Percentiles rank a stretch among this genome's conserved stretches.
Conservation (phyloP, 2,888 invertebrate species). For the Tetropium fuscum region DNA sequence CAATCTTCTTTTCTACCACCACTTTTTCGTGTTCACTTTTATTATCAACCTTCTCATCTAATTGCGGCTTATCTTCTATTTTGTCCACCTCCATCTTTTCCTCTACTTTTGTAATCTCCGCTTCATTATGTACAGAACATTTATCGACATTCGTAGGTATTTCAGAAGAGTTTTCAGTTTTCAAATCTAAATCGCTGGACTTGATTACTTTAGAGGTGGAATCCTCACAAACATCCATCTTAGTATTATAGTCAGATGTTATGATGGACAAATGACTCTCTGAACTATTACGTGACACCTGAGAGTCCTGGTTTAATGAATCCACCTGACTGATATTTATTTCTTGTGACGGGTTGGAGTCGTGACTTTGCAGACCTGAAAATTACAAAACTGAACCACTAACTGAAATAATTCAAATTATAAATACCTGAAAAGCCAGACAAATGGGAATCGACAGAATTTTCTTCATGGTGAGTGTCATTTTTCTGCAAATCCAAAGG, state of each 20-base stretch:
- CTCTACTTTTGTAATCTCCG: slow-evolving; percentile 13
- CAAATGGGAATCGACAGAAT: slow-evolving; percentile 71
- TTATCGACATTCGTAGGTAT: slow-evolving; percentile 25
- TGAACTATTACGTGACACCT: slow-evolving; percentile 73
- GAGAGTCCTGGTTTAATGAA: slow-evolving; percentile 71
- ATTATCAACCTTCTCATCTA: slow-evolving; percentile 8
- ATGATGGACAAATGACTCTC: slow-evolving; percentile 70
- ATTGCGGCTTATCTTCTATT: slow-evolving; percentile 25
- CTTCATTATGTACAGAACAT: slow-evolving; percentile 13
- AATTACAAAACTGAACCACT: too few relatives aligned
- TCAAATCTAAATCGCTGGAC: slow-evolving; percentile 17
- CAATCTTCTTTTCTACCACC: neutral
- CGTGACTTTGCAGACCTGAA: slow-evolving; percentile 68
- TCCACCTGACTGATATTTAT: slow-evolving; percentile 54
- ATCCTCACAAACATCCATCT: slow-evolving; percentile 61
- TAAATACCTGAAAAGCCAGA: slow-evolving; percentile 70
- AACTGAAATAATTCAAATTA: too few relatives aligned
- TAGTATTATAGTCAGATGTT: slow-evolving; percentile 67
- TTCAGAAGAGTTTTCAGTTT: slow-evolving; percentile 8
- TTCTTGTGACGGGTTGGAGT: slow-evolving; percentile 62
- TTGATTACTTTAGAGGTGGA: slow-evolving; percentile 39
- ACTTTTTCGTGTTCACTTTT: slow-evolving; percentile 26
- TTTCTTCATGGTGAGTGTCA: slow-evolving; percentile 65
- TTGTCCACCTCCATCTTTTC: slow-evolving; percentile 26
- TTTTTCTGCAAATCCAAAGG: slow-evolving; percentile 67